A percentile compares a stretch with the other conserved stretches of the same genome.
phyloP scores from a whole-genome alignment of 2,113 vertebrate species.

The Potamarius usumacintae region DNA sequence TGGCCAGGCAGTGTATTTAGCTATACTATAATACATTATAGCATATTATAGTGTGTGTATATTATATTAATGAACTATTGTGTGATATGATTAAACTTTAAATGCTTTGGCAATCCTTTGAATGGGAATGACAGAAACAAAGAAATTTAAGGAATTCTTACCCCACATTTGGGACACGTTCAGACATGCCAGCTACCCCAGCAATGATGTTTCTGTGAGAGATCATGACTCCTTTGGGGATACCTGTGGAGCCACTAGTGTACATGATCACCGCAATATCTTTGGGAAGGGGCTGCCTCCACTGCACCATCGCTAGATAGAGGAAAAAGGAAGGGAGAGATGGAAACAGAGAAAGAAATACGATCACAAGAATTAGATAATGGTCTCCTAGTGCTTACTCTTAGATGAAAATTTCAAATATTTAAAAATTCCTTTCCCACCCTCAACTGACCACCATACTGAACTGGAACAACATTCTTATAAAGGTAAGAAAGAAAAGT shows the following conservation, averaged over 20 bases:
- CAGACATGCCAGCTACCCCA: constrained; percentile 93
- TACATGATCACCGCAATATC: constrained; percentile 98
- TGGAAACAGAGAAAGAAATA: not conserved
- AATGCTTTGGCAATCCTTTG: not conserved
- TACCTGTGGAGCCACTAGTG: constrained; percentile 94
- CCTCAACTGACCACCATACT: not conserved
- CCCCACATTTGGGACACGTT: constrained; percentile 89
- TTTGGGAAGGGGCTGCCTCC: constrained; percentile 73
- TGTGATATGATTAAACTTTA: not conserved
- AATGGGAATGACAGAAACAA: not conserved
- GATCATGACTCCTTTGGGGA: constrained; percentile 98
- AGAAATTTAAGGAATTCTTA: constrained; percentile 60
- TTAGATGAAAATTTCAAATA: not conserved
- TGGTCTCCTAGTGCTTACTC: not conserved
- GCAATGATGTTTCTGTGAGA: constrained; percentile 95
- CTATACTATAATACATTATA: not conserved
- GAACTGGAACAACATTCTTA: not conserved
- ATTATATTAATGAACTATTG: not conserved
- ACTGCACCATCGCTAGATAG: constrained; percentile 70
- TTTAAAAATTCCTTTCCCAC: not conserved
- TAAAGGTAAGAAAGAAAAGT: not conserved
- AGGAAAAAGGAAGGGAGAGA: not conserved
- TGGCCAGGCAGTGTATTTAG: not conserved
- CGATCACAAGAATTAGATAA: not conserved
- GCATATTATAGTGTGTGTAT: not conserved